A percentile compares a stretch with the other conserved stretches of the same genome.
Conservation (phyloP, 1,140 invertebrate species). For the Trichomalopsis sarcophagae region DNA sequence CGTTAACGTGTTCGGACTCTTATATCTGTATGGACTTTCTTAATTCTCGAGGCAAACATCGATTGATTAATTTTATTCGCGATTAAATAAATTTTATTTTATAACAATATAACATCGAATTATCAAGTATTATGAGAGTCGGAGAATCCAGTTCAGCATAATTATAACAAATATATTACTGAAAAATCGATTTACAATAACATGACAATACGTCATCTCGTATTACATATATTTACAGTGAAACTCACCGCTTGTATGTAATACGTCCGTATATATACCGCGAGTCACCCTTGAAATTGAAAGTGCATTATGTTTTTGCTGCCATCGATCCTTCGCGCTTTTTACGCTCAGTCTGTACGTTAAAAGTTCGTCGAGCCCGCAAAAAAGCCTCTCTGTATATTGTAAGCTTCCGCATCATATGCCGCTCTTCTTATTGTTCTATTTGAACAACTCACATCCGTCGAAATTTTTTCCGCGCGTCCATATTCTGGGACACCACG, state of each 20-base stretch:
- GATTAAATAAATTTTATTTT: too few species aligned
- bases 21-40: background rate
- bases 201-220: too few species aligned
- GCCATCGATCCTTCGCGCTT: background rate
- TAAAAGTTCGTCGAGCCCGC: constrained; percentile 30
- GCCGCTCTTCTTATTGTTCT: constrained; percentile 10
- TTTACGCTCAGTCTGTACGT: background rate
- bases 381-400: background rate
- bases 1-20: constrained; percentile 63
- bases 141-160: background rate
- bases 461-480: background rate
- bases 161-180: too few species aligned
- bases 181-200: too few species aligned
- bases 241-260: background rate
- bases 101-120: background rate
- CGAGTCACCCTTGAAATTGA: background rate
- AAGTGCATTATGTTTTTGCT: constrained; percentile 3
- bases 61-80: too few species aligned
- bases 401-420: constrained; percentile 12
- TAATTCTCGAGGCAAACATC: background rate
- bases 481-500: background rate
- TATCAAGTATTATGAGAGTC: background rate
- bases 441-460: constrained; percentile 31
- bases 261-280: background rate
- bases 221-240: too few species aligned